phyloP scores from a whole-genome alignment of 2,888 invertebrate genomes.

The Diarsia dahlii region DNA sequence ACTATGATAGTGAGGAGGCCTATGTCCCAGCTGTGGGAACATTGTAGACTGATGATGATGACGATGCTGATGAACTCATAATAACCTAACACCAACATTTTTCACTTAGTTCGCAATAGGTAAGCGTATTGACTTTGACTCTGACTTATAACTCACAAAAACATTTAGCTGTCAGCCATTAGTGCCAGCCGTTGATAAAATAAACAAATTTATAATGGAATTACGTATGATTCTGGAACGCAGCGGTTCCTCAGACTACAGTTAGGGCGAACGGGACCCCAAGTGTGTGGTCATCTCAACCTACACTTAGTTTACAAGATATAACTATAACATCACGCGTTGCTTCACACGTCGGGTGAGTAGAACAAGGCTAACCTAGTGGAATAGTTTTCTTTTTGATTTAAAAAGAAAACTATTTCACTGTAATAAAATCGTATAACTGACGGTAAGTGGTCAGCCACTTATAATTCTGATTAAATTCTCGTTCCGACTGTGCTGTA shows the following conservation, averaged over 20 bases:
- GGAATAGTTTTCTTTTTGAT: conserved; percentile 22
- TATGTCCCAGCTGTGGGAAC: too few species aligned
- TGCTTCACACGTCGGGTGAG: conserved; percentile 8
- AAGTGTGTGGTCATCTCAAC: conserved; percentile 46
- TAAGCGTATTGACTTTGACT: too few species aligned
- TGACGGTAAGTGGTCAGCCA: not conserved
- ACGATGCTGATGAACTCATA: too few species aligned
- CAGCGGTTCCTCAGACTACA: conserved; percentile 44
- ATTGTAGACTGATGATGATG: too few species aligned
- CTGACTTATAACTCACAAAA: not conserved
- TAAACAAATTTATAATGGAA: conserved; percentile 59
- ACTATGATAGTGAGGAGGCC: too few species aligned
- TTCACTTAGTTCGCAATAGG: too few species aligned
- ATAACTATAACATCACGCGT: conserved; percentile 25
- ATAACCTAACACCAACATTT: too few species aligned
- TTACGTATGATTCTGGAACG: conserved; percentile 63
- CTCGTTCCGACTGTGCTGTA: not conserved
- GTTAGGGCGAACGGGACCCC: conserved; percentile 48
- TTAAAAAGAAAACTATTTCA: too few species aligned
- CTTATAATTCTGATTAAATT: not conserved
- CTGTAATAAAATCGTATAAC: not conserved
- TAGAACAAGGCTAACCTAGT: conserved; percentile 16
- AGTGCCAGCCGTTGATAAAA: conserved; percentile 30
- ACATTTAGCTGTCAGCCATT: conserved; percentile 5
- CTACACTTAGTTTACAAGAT: conserved; percentile 32